Evolutionary conservation across 1,140 invertebrate genomes (phyloP), one percentile per base, ranked within the genome.

Genomic region (Tetramorium simillimum): DNA sequence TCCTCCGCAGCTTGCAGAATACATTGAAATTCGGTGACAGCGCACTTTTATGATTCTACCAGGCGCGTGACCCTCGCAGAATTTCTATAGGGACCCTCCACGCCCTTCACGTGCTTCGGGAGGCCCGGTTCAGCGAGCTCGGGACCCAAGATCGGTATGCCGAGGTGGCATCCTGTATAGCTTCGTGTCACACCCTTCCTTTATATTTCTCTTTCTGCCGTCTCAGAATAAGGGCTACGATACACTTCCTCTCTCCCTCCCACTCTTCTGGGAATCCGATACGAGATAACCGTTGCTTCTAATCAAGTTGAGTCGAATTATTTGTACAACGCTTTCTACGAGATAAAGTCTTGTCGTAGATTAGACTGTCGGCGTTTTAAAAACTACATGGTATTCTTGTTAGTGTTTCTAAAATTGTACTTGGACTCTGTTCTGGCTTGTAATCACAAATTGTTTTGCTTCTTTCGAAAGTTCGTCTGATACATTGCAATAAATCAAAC

Each of bases 101-200:
- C 70, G 49, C 58, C 77, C 85, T 78, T 90, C n/a, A n/a, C 46
- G 16, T 78, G 69, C 72, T 62, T 85, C 33, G 24, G 21, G 49
- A 49, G 21, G 21, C 43, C n/a, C 65, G 21, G 21, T 43, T 89
- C 37, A 33, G 63, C 73, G 63, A 56, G 28, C 21, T 46, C 4
- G 9, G 43, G n/a, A 21, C 60, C 60, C 24, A 58, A 80, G 53
- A 86, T 84, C 51, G 65, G 73, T 58, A 80, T 80, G 60, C 28
- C 49, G 10, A 24, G 46, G 6, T 21, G 56, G 28, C 60, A 80
- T 58, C 33, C 33, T 77, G 58, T 21, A 76, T 43, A 58, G 56
- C 24, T 75, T 73, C 70, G 63, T 65, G 60, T 87, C 89, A 62
- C 85, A 87, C 53, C 88, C 65, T 87, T 46, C 40, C n/a, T 60